A percentile compares a stretch with the other conserved stretches of the same genome.
These are phyloP conservation scores for Pentalonia nigronervosa DNA, from an alignment of 1,140 invertebrate genomes.

Conservation along the genomic window DNA sequence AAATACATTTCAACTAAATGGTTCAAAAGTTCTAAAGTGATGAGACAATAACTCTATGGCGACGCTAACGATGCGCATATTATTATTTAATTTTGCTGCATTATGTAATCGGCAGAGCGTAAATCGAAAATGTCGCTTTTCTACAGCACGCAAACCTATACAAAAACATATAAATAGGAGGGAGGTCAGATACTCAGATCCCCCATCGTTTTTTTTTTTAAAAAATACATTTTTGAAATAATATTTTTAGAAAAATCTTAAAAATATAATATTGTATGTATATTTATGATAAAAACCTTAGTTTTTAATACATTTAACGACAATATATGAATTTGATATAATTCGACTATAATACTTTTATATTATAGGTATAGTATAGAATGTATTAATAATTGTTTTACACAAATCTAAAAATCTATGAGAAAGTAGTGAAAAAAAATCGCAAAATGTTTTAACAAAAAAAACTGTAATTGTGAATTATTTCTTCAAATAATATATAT, in stretches of 20 bases:
- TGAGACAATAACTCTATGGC: not conserved
- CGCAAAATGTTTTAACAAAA: too few species aligned
- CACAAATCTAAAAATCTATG: too few species aligned
- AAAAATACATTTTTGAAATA: not conserved
- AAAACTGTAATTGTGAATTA: too few species aligned
- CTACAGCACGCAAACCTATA: not conserved
- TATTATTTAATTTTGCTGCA: conserved; percentile 5
- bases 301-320: too few species aligned
- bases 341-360: too few species aligned
- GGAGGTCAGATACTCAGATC: not conserved
- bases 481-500: too few species aligned
- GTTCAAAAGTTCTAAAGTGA: conserved; percentile 9
- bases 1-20: not conserved
- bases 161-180: not conserved
- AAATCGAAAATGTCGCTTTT: not conserved
- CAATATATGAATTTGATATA: too few species aligned
- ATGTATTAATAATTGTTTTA: too few species aligned
- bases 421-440: too few species aligned
- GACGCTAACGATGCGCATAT: not conserved
- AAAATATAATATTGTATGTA: too few species aligned
- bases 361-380: too few species aligned
- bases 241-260: not conserved
- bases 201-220: not conserved
- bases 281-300: too few species aligned
- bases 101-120: not conserved